These are phyloP conservation scores for Oopsacas minuta DNA, from an alignment of 37 sponge, comb jelly and placozoan genomes.

Conservation along the genomic window DNA sequence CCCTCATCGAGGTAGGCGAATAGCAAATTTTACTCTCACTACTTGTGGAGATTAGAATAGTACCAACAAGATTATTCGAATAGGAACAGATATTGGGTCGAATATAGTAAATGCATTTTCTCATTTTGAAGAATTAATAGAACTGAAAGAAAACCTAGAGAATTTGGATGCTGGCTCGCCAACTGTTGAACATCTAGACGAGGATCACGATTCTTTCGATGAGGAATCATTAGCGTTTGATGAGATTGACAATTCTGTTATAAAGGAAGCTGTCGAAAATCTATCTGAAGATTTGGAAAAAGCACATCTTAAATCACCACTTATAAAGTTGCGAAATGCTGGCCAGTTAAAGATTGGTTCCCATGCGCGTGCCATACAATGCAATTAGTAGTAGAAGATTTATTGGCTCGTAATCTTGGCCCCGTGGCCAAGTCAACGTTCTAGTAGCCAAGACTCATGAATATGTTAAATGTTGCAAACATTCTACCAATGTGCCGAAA, in stretches of 20 bases:
- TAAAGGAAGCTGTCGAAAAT: constrained; percentile 3
- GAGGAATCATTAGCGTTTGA: neutral
- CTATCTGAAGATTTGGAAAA: constrained; percentile 1
- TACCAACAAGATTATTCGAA: neutral
- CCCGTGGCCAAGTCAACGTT: neutral
- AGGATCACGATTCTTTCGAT: constrained; percentile 2
- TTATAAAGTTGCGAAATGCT: neutral
- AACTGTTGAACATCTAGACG: neutral
- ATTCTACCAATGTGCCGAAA: neutral
- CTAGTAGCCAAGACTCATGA: neutral
- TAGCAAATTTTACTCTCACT: neutral
- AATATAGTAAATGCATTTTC: neutral
- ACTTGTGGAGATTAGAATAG: neutral
- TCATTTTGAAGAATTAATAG: constrained; percentile 8
- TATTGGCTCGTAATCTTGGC: neutral
- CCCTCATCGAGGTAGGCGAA: neutral
- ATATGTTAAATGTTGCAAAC: neutral
- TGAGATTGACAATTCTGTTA: constrained; percentile 2
- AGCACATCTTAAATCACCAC: neutral
- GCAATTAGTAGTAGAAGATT: constrained; percentile 4
- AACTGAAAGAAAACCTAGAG: neutral
- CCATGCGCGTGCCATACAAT: neutral
- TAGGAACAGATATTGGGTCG: constrained; percentile 1
- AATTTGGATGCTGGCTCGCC: neutral
- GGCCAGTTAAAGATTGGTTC: neutral